Evolutionary conservation across 2,797 vertebrate genomes (phyloP).

Genomic region (Sebastes oblongus): DNA sequence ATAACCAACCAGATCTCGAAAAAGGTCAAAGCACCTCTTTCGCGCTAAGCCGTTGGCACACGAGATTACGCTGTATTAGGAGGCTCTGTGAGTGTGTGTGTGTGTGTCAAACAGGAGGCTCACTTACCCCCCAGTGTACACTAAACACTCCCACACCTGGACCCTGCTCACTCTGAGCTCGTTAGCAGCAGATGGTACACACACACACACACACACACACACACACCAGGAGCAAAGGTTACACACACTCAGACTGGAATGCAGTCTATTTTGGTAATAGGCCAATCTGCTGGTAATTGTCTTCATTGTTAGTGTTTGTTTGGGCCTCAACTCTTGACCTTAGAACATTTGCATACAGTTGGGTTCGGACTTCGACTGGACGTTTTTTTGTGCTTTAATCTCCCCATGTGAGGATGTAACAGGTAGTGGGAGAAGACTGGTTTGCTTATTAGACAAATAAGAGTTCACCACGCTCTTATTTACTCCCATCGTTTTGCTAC

Average conservation of each 20-base stretch:
- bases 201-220: slow-evolving; percentile 7
- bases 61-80: slow-evolving; percentile 46
- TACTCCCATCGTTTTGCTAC: not conserved
- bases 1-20: slow-evolving; percentile 17
- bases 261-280: slow-evolving; percentile 66
- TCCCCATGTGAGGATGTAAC: slow-evolving; percentile 1
- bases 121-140: slow-evolving; percentile 66
- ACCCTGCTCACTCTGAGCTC: slow-evolving; percentile 67
- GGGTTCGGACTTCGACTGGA: not conserved
- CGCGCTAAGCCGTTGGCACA: slow-evolving; percentile 8
- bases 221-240: slow-evolving; percentile 50
- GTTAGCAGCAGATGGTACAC: slow-evolving; percentile 77
- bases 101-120: slow-evolving; percentile 56
- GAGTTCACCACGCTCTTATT: not conserved
- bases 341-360: slow-evolving; percentile 42
- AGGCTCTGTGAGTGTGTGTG: slow-evolving; percentile 2
- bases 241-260: slow-evolving; percentile 68
- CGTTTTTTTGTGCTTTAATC: not conserved
- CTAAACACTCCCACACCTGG: slow-evolving; percentile 77
- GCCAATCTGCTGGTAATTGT: slow-evolving; percentile 75
- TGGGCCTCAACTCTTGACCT: slow-evolving; percentile 64
- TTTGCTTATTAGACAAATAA: not conserved
- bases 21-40: slow-evolving; percentile 34
- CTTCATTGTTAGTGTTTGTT: slow-evolving; percentile 67
- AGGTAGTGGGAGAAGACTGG: not conserved